Evolutionary conservation across 2,888 invertebrate species (phyloP).

Genomic region (Idaea aversata): DNA sequence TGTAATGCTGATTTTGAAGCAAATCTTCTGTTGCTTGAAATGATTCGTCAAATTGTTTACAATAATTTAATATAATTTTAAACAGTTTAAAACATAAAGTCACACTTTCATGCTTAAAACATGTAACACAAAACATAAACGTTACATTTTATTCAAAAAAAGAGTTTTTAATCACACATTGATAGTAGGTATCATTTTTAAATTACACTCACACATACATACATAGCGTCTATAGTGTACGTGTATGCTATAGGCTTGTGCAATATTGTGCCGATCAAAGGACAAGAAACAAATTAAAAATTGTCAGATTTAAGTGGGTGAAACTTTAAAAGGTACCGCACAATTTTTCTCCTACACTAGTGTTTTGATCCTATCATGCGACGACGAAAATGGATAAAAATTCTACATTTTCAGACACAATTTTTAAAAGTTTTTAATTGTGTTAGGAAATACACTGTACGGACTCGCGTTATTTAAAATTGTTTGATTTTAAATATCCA

Average conservation of each 20-base stretch:
- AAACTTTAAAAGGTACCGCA: constrained; percentile 80
- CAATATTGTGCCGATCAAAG: constrained; percentile 62
- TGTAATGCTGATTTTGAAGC: background rate
- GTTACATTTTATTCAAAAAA: constrained; percentile 4
- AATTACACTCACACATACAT: constrained; percentile 10
- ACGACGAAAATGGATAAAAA: constrained; percentile 44
- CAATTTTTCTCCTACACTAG: constrained; percentile 54
- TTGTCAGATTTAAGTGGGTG: constrained; percentile 71
- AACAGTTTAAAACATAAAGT: background rate
- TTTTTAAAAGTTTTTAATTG: no score
- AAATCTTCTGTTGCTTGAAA: background rate
- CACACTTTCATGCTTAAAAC: background rate
- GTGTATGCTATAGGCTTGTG: constrained; percentile 41
- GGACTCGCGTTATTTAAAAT: background rate
- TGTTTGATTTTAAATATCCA: background rate
- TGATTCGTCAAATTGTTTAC: background rate
- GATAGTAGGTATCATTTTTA: no score
- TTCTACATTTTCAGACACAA: background rate
- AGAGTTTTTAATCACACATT: constrained; percentile 10
- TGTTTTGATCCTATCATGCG: constrained; percentile 66
- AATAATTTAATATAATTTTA: background rate
- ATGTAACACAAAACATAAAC: background rate
- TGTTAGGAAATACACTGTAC: background rate
- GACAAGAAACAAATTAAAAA: constrained; percentile 48
- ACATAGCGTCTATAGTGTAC: constrained; percentile 14